Conservation (phyloP, 92 coral and sea anemone genomes). For the Palythoa heliodiscus region DNA sequence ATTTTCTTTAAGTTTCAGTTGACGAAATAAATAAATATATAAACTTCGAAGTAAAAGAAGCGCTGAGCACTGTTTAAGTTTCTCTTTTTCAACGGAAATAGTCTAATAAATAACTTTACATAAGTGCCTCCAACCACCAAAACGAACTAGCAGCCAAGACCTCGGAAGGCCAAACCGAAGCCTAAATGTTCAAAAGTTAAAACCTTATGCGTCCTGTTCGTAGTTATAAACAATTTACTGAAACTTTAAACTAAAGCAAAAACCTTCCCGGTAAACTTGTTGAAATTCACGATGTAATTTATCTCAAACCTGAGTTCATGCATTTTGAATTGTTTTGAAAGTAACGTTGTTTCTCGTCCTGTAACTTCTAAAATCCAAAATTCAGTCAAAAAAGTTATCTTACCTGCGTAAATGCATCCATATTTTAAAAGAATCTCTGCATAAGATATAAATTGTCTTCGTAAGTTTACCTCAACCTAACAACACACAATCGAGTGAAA, state of each 20-base stretch:
- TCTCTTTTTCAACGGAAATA: no score
- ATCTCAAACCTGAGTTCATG: background rate
- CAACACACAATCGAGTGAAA: constrained; percentile 47
- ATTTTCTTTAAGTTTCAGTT: background rate
- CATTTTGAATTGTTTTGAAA: background rate
- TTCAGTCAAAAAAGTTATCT: background rate
- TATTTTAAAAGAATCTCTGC: constrained; percentile 12
- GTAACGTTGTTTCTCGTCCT: background rate
- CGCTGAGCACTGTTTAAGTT: background rate
- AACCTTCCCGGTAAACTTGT: background rate
- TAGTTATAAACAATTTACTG: no score
- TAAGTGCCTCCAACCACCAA: background rate
- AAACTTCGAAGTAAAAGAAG: background rate
- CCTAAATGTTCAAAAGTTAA: no score
- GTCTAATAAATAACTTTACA: no score
- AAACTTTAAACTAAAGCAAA: background rate
- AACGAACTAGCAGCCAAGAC: background rate
- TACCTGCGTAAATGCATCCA: constrained; percentile 45
- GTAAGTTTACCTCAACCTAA: background rate
- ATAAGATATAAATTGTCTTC: constrained; percentile 12
- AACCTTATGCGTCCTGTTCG: no score
- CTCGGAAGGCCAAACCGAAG: no score
- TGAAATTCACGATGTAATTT: background rate
- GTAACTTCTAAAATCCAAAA: background rate
- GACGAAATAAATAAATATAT: background rate